Percentiles rank a stretch among this genome's conserved stretches.
Conservation (phyloP, 2,113 vertebrate species). For the Embiotoca jacksoni region DNA sequence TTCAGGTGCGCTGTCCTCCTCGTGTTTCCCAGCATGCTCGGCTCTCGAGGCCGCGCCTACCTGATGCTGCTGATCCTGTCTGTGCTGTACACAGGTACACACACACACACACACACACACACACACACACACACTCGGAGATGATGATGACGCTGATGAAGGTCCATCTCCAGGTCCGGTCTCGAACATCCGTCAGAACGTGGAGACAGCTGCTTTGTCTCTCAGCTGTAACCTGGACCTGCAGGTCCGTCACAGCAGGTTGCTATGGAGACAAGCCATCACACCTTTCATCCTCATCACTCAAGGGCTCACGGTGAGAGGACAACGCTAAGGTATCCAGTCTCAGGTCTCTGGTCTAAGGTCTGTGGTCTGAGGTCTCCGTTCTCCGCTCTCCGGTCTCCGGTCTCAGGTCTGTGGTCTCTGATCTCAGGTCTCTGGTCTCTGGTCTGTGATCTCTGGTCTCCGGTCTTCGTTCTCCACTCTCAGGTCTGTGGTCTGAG, state of each 20-base stretch:
- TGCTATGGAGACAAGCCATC: constrained; percentile 82
- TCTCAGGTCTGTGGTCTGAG: too few relatives aligned
- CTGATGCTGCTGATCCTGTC: constrained; percentile 83
- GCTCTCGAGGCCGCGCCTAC: constrained; percentile 87
- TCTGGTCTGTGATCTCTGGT: too few relatives aligned
- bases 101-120: constrained; percentile 7
- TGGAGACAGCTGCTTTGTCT: constrained; percentile 83
- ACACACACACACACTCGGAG: constrained; percentile 7
- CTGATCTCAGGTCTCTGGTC: too few relatives aligned
- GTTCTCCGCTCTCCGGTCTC: too few relatives aligned
- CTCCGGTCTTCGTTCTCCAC: too few relatives aligned
- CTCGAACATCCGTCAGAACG: constrained; percentile 86
- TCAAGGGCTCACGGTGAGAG: constrained; percentile 68
- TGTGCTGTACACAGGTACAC: constrained; percentile 84
- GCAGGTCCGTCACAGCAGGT: constrained; percentile 86
- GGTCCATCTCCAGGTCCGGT: constrained; percentile 82
- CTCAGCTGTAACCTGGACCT: constrained; percentile 90
- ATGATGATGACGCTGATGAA: neutral
- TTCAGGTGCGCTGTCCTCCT: constrained; percentile 89
- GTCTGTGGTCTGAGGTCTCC: too few relatives aligned
- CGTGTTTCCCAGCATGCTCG: constrained; percentile 88
- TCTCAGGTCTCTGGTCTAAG: too few relatives aligned
- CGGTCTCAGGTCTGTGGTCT: too few relatives aligned
- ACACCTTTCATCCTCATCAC: constrained; percentile 75
- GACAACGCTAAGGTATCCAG: too few relatives aligned